Evolutionary conservation across 1,140 invertebrate genomes (phyloP).

Genomic region (Bombus huntii): DNA sequence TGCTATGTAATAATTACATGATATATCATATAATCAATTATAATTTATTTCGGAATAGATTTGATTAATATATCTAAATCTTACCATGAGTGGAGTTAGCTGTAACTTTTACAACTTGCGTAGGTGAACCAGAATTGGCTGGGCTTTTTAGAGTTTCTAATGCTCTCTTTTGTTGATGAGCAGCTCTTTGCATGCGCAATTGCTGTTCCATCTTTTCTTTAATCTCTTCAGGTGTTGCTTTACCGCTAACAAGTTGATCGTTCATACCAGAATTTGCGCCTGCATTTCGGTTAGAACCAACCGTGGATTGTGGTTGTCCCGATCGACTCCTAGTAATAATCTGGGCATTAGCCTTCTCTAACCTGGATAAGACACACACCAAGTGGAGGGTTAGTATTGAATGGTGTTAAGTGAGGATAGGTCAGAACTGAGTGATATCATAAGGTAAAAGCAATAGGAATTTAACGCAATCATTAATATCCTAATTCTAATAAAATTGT

Average conservation of each 20-base stretch:
- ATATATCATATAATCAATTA: background rate
- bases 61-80: background rate
- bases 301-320: conserved; percentile 84
- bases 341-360: conserved; percentile 86
- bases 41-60: background rate
- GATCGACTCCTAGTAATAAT: conserved; percentile 90
- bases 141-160: conserved; percentile 84
- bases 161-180: conserved; percentile 92
- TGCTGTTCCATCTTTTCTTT: conserved; percentile 96
- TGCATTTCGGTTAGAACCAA: conserved; percentile 66
- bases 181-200: conserved; percentile 91
- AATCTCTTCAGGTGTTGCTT: conserved; percentile 89
- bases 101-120: conserved; percentile 84
- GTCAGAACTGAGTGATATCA: conserved; percentile 38
- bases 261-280: conserved; percentile 61
- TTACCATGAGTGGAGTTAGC: conserved; percentile 82
- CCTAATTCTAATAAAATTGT: background rate
- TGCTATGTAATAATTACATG: background rate
- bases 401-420: conserved; percentile 75
- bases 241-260: conserved; percentile 82
- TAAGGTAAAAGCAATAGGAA: conserved; percentile 31
- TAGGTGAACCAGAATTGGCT: conserved; percentile 69
- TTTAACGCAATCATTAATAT: background rate
- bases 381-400: conserved; percentile 78
- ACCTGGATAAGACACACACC: conserved; percentile 82